phyloP scores from a whole-genome alignment of 92 coral and sea anemone species.

The Phenganax stokvisi region DNA sequence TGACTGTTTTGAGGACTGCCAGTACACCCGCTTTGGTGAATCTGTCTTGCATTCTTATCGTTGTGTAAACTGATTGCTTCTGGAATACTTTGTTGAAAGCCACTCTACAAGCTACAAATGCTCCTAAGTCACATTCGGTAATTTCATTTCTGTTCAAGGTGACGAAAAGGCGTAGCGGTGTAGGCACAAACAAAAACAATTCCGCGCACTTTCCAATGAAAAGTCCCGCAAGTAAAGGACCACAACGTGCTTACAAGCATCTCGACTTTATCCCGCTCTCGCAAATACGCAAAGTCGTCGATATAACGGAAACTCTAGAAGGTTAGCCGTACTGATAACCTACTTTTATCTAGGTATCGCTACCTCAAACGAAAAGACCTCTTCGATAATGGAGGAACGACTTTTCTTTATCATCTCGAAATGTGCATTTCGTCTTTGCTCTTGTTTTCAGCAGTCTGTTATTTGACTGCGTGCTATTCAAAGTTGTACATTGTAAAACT shows the following conservation, averaged over 20 bases:
- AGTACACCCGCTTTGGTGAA: no score
- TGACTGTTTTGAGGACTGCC: no score
- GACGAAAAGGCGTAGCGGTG: slow-evolving; percentile 84
- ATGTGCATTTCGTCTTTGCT: no score
- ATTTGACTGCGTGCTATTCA: no score
- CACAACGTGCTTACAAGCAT: slow-evolving; percentile 93
- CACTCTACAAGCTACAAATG: no score
- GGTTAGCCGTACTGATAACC: slow-evolving; percentile 41
- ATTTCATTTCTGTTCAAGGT: slow-evolving; percentile 49
- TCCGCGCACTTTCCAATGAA: slow-evolving; percentile 68
- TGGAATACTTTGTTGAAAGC: no score
- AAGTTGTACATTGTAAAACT: neutral
- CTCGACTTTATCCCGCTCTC: slow-evolving; percentile 85
- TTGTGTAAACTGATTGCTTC: no score
- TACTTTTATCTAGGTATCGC: no score
- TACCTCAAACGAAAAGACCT: no score
- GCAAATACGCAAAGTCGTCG: slow-evolving; percentile 83
- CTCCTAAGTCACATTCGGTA: no score
- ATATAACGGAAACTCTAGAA: slow-evolving; percentile 75
- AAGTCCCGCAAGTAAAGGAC: slow-evolving; percentile 87
- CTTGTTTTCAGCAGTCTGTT: no score
- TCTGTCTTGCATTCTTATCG: no score
- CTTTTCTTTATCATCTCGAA: neutral
- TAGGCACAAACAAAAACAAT: slow-evolving; percentile 52
- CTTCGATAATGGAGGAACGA: neutral